These are phyloP conservation scores for Pelobates fuscus DNA, from an alignment of 2,113 vertebrate species.

Conservation along the genomic window DNA sequence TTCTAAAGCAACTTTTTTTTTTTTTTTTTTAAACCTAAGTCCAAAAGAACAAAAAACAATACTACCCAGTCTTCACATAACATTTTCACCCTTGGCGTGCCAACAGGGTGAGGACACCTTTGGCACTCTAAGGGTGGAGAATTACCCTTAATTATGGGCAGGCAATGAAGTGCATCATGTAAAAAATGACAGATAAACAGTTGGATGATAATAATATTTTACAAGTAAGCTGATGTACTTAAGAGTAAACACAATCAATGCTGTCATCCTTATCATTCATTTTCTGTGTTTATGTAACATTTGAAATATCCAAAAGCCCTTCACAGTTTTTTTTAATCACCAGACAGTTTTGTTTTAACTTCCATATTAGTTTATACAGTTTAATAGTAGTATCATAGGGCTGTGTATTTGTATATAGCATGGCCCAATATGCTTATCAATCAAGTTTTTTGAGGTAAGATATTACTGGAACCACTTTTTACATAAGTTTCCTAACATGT, in stretches of 20 bases:
- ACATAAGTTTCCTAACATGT: conserved; percentile 68
- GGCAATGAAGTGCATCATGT: conserved; percentile 9
- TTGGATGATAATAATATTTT: conserved; percentile 31
- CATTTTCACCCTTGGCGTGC: not conserved
- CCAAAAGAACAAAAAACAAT: conserved; percentile 18
- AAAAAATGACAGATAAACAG: conserved; percentile 2
- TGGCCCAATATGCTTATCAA: conserved; percentile 16
- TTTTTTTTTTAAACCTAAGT: not conserved
- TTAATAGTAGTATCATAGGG: not conserved
- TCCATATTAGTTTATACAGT: conserved; percentile 8
- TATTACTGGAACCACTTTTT: conserved; percentile 67
- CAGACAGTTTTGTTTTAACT: not conserved
- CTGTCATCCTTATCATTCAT: conserved; percentile 44
- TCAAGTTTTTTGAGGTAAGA: conserved; percentile 30
- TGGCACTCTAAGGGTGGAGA: not conserved
- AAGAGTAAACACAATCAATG: conserved; percentile 45
- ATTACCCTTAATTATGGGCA: not conserved
- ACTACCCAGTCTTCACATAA: not conserved
- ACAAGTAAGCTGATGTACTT: conserved; percentile 34
- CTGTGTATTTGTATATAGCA: not conserved
- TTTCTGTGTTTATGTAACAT: conserved; percentile 14
- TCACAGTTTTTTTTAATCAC: not conserved
- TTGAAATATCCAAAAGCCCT: conserved; percentile 16
- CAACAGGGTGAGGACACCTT: not conserved
- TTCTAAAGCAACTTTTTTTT: conserved; percentile 83